Percentiles rank a stretch among this genome's conserved stretches.
Evolutionary conservation across 2,113 vertebrate species (phyloP).

Genomic region (rabbit (Oryctolagus cuniculus)): mOryCun1.1 NC_091442.1:95393501-95394000

Average conservation of each 20-base stretch:
- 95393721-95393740: background rate
- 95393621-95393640: background rate
- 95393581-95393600: background rate
- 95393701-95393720: background rate
- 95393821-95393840: background rate
- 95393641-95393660: background rate
- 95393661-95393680: background rate
- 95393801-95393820: background rate
- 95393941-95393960: background rate
- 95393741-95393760: background rate
- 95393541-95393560: background rate
- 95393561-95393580: background rate
- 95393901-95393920: background rate
- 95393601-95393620: background rate
- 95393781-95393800: background rate
- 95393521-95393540: background rate
- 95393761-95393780: background rate
- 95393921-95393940: slow-evolving; percentile 20
- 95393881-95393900: background rate
- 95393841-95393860: background rate
- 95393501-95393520: background rate
- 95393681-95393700: background rate
- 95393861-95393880: background rate
- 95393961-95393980: background rate
- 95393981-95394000: background rate